Base-by-base conservation (phyloP, 2,888 invertebrate genomes). In the Rutpela maculata region DNA sequence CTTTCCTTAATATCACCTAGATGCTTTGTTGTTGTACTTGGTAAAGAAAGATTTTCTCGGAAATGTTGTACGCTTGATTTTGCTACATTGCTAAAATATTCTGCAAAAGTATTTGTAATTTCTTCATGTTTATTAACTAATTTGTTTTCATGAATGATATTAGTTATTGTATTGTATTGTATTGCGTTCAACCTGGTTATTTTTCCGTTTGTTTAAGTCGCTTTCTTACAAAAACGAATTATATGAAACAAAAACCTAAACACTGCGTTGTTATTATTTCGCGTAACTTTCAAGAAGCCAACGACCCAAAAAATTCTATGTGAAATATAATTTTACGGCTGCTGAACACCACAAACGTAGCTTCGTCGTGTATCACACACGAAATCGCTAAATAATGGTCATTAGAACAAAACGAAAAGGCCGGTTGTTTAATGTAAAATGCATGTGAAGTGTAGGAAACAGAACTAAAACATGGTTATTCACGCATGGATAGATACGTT, bases 381-480 rank as follows among this genome's bases (percentile, higher is more conserved):
- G 50, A 50, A 50, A 50, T 50, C 50, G 50, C 50, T 50, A 50
- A 50, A n/a, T 50, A 50, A 50, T 7, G 50, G n/a, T n/a, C 50
- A 50, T 50, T 50, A 50, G 50, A 50, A 50, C 50, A 50, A 50
- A 50, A 15, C n/a, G 15, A 57, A 57, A 69, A 69, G 57, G 57
- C 68, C 19, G 31, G 50, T 26, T 18, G 31, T 68, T 55, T 68
- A 56, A 68, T 68, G 68, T 26, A 9, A 22, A 56, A 56, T 68
- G 57, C 69, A 56, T 69, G 57, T 57, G 19, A 56, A 56, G 35
- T 57, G 55, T 59, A 69, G 56, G 59, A 69, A 43, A 62, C 62
- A n/a, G 63, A 72, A 72, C 50, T 17, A 72, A 63, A 72, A 72
- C 43, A 55, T 72, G 22, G 31, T 72, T 72, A 55, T 72, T 72